Evolutionary conservation across 2,797 vertebrate species (phyloP).

Genomic region (Xenopus petersii): DNA sequence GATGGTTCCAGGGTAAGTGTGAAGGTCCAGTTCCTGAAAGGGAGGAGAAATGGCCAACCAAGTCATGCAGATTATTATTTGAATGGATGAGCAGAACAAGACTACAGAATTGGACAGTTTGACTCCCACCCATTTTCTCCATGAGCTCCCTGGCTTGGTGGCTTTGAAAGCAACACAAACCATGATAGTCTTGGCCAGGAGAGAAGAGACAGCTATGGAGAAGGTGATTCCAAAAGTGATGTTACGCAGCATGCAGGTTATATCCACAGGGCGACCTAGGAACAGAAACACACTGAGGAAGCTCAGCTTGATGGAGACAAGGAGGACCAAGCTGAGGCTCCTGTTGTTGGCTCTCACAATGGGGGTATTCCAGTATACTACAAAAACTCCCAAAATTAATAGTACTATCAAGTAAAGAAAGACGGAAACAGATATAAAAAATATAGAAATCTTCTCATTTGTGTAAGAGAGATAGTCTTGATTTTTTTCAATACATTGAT

Average conservation of each 20-base stretch:
- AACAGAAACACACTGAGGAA: conserved; percentile 3
- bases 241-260: neutral
- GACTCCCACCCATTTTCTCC: conserved; percentile 3
- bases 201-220: conserved; percentile 7
- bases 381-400: neutral
- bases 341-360: conserved; percentile 37
- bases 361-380: neutral
- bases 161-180: conserved; percentile 3
- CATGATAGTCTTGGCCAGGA: conserved; percentile 11
- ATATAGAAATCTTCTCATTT: neutral
- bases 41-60: conserved; percentile 13
- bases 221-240: conserved; percentile 7
- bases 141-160: neutral
- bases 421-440: neutral
- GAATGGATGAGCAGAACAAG: conserved; percentile 11
- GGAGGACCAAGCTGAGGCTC: conserved; percentile 15
- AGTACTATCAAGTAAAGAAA: neutral
- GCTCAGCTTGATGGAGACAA: conserved; percentile 2
- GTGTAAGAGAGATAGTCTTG: neutral
- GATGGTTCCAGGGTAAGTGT: conserved; percentile 17
- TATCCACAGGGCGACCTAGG: conserved; percentile 7
- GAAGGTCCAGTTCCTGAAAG: conserved; percentile 4
- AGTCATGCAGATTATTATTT: conserved; percentile 2
- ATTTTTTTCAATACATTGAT: neutral
- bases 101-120: conserved; percentile 8